Base-by-base conservation (phyloP, 2,797 vertebrate genomes). In the Austrolebias charrua region DNA sequence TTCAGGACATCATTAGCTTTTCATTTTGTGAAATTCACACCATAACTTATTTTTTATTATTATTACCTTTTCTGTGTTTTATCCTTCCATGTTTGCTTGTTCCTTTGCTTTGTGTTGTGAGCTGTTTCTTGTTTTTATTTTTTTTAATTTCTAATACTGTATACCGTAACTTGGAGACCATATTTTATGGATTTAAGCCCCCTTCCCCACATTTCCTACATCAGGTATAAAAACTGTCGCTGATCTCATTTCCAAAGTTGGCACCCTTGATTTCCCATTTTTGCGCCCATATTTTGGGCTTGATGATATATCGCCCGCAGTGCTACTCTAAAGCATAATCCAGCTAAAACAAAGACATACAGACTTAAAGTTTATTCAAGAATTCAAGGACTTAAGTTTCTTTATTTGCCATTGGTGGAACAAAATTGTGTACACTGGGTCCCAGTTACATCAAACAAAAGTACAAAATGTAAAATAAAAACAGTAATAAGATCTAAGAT, bases 191-290 rank as follows among this genome's bases (percentile, higher is more conserved):
- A 56, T 11, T n/a, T 56, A 24, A 29, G 16, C 35, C 14, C 42
- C 6, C 18, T 9, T 38, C 33, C 35, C 18, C 6, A 20, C 42
- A 28, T 57, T 31, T 14, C 0, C 4, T 31, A 15, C 43, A 28
- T 19, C 12, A 45, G 43, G 16, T 16, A n/a, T n/a, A 31, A n/a
- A 24, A 56, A 29, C 42, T 12, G 24, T 24, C 14, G 4, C 38
- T 42, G 12, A 55, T 40, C 19, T 28, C 29, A 29, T 18, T 16
- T 38, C 5, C 15, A n/a, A 44, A 44, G 15, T 16, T 56, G 19
- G 18, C 54, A 43, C 2, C 15, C 42, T 7, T 55, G 2, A 69
- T 61, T 70, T 61, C 6, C 46, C 28, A 56, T 72, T 11, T 35
- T 20, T 18, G 40, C 18, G 28, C 53, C 35, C 28, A 55, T 63